phyloP scores from a whole-genome alignment of 2,888 invertebrate genomes.

The Elegia similella region DNA sequence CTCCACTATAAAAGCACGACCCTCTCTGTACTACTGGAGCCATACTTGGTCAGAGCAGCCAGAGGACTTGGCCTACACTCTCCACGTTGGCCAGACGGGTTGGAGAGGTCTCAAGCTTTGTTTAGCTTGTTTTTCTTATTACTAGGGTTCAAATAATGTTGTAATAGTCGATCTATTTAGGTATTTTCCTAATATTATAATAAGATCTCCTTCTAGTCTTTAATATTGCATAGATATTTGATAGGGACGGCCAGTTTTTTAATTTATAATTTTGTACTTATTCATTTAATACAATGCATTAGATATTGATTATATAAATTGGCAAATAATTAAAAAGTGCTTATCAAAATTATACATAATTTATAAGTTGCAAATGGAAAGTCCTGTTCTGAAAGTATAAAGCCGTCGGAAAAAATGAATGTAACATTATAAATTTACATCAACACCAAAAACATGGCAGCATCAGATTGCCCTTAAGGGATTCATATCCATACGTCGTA shows the following conservation, averaged over 20 bases:
- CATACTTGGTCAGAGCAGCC: too few species aligned
- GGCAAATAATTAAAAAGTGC: conserved; percentile 14
- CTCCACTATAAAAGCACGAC: too few species aligned
- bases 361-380: conserved; percentile 39
- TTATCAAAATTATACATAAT: conserved; percentile 31
- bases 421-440: neutral
- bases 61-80: too few species aligned
- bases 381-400: conserved; percentile 28
- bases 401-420: neutral
- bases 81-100: too few species aligned
- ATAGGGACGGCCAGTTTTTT: neutral
- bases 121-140: too few species aligned
- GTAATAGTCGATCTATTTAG: too few species aligned
- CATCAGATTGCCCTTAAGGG: neutral
- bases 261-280: neutral
- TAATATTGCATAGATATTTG: conserved; percentile 2
- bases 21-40: too few species aligned
- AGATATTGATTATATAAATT: neutral
- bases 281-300: neutral
- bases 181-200: conserved; percentile 17
- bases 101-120: too few species aligned
- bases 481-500: neutral
- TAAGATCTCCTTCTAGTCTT: conserved; percentile 27
- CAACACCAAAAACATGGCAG: neutral
- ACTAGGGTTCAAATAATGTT: too few species aligned